Conservation (phyloP, 2,797 vertebrate species). For the Octomys mimax region DNA sequence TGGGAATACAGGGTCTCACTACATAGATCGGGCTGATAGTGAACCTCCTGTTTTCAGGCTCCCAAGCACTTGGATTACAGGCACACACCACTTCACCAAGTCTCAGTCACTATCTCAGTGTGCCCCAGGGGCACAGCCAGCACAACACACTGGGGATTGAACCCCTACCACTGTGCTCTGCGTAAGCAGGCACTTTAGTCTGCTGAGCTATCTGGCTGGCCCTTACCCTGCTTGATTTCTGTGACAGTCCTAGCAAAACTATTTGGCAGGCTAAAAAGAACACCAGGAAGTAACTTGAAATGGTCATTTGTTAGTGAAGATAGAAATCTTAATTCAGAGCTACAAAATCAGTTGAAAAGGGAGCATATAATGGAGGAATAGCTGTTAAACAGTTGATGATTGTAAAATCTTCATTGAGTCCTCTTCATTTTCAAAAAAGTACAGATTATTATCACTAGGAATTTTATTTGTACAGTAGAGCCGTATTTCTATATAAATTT, state of each 20-base stretch:
- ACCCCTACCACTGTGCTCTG: no score
- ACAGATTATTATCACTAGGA: background rate
- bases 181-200: no score
- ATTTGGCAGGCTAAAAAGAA: background rate
- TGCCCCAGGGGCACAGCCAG: no score
- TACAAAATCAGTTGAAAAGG: constrained; percentile 20
- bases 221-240: background rate
- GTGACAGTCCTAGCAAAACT: background rate
- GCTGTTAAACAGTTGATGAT: background rate
- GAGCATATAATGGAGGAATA: background rate
- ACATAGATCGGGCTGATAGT: no score
- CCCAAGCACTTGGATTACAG: no score
- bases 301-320: background rate
- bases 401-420: background rate
- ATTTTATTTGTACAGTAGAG: background rate
- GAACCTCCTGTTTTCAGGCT: no score
- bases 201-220: no score
- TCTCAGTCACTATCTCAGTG: no score
- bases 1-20: background rate
- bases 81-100: no score
- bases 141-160: no score
- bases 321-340: constrained; percentile 27
- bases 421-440: background rate
- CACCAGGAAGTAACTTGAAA: background rate
- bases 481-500: constrained; percentile 7